Conservation (phyloP, 2,113 vertebrate species). For the Odocoileus hemionus region DNA sequence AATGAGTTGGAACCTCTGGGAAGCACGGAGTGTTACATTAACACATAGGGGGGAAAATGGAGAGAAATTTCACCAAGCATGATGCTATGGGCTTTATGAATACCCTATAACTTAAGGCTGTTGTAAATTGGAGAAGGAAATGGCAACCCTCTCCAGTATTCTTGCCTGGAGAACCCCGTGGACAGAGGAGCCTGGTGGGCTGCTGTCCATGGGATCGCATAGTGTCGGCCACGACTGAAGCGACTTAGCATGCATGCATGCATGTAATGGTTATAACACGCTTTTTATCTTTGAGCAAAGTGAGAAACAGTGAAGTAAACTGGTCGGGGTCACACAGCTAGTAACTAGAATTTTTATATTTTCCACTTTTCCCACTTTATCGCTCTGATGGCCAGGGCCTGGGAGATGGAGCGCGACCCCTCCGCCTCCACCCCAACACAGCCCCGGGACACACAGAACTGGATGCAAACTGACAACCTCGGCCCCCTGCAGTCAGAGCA, state of each 20-base stretch:
- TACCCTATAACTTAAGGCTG: background rate
- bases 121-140: background rate
- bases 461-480: background rate
- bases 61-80: background rate
- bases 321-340: slow-evolving; percentile 21
- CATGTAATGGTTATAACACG: background rate
- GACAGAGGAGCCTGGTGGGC: background rate
- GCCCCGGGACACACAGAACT: background rate
- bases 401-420: background rate
- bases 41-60: accelerated
- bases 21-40: background rate
- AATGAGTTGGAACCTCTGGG: background rate
- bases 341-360: background rate
- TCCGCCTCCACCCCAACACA: background rate
- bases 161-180: background rate
- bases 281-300: background rate
- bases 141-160: background rate
- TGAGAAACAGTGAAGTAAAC: background rate
- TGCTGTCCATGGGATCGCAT: background rate
- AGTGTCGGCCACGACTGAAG: background rate
- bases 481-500: background rate
- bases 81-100: background rate
- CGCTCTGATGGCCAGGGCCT: background rate
- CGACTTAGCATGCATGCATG: background rate
- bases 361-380: background rate